Evolutionary conservation across 1,140 invertebrate species (phyloP).

Genomic region (Bombus haemorrhoidalis): DNA sequence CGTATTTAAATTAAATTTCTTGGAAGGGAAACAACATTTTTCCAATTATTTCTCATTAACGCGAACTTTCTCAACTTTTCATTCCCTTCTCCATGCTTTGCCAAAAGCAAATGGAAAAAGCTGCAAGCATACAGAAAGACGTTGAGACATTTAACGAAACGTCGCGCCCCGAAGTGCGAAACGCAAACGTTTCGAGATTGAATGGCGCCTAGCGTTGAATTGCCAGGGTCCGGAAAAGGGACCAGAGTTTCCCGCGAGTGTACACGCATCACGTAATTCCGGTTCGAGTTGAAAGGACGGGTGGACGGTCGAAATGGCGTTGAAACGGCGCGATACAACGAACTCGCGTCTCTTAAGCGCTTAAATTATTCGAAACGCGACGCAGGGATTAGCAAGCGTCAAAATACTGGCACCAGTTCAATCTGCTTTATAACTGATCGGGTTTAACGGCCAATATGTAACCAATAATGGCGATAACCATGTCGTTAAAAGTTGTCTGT

Average conservation of each 20-base stretch:
- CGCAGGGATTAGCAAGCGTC: not conserved
- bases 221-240: not conserved
- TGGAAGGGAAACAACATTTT: not conserved
- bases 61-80: no score
- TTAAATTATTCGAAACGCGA: conserved; percentile 1
- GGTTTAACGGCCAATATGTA: not conserved
- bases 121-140: not conserved
- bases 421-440: not conserved
- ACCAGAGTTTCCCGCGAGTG: conserved; percentile 5
- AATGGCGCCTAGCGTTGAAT: not conserved
- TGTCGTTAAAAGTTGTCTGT: conserved; percentile 2
- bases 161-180: conserved; percentile 4
- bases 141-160: not conserved
- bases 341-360: not conserved
- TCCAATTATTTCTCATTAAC: not conserved
- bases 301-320: not conserved
- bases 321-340: not conserved
- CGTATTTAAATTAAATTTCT: not conserved
- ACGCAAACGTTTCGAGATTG: not conserved
- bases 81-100: no score
- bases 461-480: conserved; percentile 7
- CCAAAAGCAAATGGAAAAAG: no score
- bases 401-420: conserved; percentile 1
- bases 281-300: not conserved
- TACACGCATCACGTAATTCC: conserved; percentile 11